Percentiles rank a stretch among this genome's conserved stretches.
Conservation (phyloP, 92 coral and sea anemone species). For the Diadumene lineata region DNA sequence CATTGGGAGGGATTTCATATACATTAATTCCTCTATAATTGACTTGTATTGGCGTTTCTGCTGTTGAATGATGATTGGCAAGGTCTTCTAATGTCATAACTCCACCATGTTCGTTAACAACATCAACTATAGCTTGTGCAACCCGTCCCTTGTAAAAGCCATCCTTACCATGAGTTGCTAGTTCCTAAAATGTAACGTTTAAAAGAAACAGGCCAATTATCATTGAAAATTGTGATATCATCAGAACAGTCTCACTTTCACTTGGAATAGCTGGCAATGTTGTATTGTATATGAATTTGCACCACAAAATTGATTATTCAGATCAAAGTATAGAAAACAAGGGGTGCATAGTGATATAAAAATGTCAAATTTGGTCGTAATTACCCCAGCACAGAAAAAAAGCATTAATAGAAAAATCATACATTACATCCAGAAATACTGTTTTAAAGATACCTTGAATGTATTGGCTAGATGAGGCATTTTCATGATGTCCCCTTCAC, state of each 20-base stretch:
- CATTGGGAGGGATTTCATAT: constrained; percentile 99
- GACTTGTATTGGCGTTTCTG: constrained; percentile 80
- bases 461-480: constrained; percentile 85
- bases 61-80: constrained; percentile 70
- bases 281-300: too few species aligned
- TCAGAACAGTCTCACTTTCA: too few species aligned
- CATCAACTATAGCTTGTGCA: constrained; percentile 83
- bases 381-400: too few species aligned
- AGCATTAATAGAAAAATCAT: too few species aligned
- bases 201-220: too few species aligned
- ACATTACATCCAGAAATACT: too few species aligned
- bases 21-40: constrained; percentile 84
- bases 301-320: too few species aligned
- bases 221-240: too few species aligned
- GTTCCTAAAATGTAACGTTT: constrained; percentile 64
- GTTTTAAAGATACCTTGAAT: constrained; percentile 73
- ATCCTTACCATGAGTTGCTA: constrained; percentile 81
- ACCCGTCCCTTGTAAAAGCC: constrained; percentile 92
- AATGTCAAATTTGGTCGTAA: too few species aligned
- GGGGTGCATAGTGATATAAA: too few species aligned
- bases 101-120: constrained; percentile 88
- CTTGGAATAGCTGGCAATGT: too few species aligned
- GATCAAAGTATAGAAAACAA: too few species aligned
- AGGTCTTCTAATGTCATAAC: constrained; percentile 73
- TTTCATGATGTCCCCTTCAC: constrained; percentile 90